A percentile compares a stretch with the other conserved stretches of the same genome.
These are phyloP conservation scores for Gonioctena quinquepunctata DNA, from an alignment of 1,140 invertebrate species.

Conservation along the genomic window DNA sequence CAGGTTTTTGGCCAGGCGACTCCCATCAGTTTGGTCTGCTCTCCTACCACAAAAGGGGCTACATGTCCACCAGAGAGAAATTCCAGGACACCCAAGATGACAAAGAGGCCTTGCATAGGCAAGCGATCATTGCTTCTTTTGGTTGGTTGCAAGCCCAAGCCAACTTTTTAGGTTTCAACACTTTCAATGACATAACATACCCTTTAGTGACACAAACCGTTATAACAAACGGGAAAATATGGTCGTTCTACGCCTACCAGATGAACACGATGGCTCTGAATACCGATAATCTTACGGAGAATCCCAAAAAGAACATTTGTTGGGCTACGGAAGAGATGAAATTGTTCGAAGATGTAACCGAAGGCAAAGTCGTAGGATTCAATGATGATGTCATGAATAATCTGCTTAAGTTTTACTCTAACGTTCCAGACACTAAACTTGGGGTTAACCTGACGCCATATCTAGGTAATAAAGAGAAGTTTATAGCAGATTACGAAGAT, in stretches of 20 bases:
- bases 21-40: constrained; percentile 73
- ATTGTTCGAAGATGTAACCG: constrained; percentile 75
- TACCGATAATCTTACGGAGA: constrained; percentile 63
- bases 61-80: constrained; percentile 56
- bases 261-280: constrained; percentile 80
- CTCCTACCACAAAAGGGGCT: constrained; percentile 69
- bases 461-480: constrained; percentile 62
- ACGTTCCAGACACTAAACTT: constrained; percentile 66
- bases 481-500: constrained; percentile 70
- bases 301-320: constrained; percentile 77
- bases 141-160: constrained; percentile 81
- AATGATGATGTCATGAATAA: constrained; percentile 79
- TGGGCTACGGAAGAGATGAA: constrained; percentile 74
- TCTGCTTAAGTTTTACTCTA: constrained; percentile 76
- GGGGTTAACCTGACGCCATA: constrained; percentile 75
- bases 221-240: constrained; percentile 80
- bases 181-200: constrained; percentile 84
- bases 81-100: constrained; percentile 59
- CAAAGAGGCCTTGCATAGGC: constrained; percentile 67
- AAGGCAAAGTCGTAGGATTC: constrained; percentile 74
- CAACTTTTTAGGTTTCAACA: constrained; percentile 82
- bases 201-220: constrained; percentile 84
- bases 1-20: constrained; percentile 82
- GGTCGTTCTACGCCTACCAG: constrained; percentile 86
- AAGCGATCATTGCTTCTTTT: constrained; percentile 78